Conservation (phyloP, 2,113 vertebrate species). For the Galeopterus variegatus region DNA sequence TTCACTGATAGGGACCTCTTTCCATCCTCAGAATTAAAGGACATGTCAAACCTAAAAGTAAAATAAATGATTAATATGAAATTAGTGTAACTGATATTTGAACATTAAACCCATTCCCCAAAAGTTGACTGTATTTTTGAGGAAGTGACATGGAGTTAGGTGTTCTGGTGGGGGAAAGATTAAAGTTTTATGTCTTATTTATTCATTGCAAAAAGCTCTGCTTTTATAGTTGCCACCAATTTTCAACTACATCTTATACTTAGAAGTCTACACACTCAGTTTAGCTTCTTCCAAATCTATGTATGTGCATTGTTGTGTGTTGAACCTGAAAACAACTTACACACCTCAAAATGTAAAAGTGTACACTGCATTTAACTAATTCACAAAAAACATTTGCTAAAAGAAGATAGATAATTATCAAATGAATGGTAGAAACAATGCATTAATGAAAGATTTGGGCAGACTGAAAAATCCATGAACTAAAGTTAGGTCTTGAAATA, state of each 20-base stretch:
- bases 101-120: background rate
- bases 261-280: background rate
- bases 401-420: background rate
- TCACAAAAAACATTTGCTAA: background rate
- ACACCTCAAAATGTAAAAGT: background rate
- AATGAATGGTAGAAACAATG: background rate
- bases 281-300: background rate
- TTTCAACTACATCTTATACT: background rate
- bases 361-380: background rate
- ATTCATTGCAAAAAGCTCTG: background rate
- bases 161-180: background rate
- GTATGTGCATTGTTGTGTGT: background rate
- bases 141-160: background rate
- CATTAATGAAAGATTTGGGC: background rate
- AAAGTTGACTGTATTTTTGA: background rate
- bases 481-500: background rate
- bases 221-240: background rate
- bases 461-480: background rate
- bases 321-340: background rate
- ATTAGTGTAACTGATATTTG: background rate
- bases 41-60: background rate
- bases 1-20: background rate
- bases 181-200: background rate
- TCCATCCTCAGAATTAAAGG: conserved; percentile 1
- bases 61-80: conserved; percentile 42